phyloP scores from a whole-genome alignment of 1,140 invertebrate species.

The Nasonia vitripennis region DNA sequence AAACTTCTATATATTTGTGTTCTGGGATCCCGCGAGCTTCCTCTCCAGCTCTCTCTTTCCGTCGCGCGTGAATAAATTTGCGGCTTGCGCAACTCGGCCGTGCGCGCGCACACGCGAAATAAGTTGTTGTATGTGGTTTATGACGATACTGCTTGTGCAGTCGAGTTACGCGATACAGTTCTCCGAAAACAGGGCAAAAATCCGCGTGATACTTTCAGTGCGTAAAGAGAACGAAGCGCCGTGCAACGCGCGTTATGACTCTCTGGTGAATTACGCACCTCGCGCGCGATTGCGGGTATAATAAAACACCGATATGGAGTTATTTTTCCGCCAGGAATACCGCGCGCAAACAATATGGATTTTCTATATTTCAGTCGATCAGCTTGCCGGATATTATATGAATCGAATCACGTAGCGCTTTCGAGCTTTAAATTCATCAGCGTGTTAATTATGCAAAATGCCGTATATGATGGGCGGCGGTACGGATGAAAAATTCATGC shows the following conservation, averaged over 20 bases:
- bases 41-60: background rate
- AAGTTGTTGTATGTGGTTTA: background rate
- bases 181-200: no score
- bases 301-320: background rate
- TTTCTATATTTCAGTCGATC: background rate
- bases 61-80: background rate
- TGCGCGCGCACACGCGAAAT: no score
- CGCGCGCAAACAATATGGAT: background rate
- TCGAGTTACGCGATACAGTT: no score
- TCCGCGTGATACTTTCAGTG: no score
- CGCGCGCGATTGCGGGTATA: no score
- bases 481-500: background rate
- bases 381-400: background rate
- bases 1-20: background rate
- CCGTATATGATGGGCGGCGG: background rate
- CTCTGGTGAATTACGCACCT: no score
- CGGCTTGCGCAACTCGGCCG: no score
- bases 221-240: no score
- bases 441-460: background rate
- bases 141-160: background rate
- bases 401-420: background rate
- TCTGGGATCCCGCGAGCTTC: background rate
- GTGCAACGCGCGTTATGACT: no score
- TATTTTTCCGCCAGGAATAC: background rate
- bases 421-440: background rate